Percentiles rank a stretch among this genome's conserved stretches.
phyloP scores from a whole-genome alignment of 2,888 invertebrate species.

The Nebria brevicollis region DNA sequence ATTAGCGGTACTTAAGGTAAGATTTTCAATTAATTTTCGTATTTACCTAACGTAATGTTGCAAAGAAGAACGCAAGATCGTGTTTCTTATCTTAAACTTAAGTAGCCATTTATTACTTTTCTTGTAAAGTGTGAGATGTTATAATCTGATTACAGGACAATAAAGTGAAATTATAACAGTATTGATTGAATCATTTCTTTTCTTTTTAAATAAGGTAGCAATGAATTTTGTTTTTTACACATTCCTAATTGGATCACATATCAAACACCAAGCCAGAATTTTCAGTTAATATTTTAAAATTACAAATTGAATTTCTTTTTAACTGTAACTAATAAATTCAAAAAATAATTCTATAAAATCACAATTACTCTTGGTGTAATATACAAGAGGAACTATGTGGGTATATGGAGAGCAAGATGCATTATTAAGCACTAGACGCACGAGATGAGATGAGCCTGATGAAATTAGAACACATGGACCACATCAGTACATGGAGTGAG shows the following conservation, averaged over 20 bases:
- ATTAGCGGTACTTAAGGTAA: neutral
- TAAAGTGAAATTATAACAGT: neutral
- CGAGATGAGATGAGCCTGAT: conserved; percentile 26
- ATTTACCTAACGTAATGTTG: neutral
- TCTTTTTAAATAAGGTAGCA: neutral
- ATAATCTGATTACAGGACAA: neutral
- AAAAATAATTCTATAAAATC: no score
- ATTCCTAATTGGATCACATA: no score
- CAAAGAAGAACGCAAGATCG: neutral
- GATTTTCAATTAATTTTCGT: neutral
- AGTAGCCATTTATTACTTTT: neutral
- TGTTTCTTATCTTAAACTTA: neutral
- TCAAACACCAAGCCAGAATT: no score
- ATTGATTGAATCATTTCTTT: neutral
- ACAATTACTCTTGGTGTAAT: no score
- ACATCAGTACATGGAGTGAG: neutral
- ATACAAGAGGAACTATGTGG: no score
- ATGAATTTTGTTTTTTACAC: no score
- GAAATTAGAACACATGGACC: conserved; percentile 31
- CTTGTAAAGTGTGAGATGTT: neutral
- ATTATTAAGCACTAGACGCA: conserved; percentile 28
- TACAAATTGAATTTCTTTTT: no score
- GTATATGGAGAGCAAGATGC: neutral
- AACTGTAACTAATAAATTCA: no score
- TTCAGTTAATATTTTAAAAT: no score